Percentiles rank a stretch among this genome's conserved stretches.
phyloP scores from a whole-genome alignment of 2,113 vertebrate genomes.

The Bagarius yarrelli region DNA sequence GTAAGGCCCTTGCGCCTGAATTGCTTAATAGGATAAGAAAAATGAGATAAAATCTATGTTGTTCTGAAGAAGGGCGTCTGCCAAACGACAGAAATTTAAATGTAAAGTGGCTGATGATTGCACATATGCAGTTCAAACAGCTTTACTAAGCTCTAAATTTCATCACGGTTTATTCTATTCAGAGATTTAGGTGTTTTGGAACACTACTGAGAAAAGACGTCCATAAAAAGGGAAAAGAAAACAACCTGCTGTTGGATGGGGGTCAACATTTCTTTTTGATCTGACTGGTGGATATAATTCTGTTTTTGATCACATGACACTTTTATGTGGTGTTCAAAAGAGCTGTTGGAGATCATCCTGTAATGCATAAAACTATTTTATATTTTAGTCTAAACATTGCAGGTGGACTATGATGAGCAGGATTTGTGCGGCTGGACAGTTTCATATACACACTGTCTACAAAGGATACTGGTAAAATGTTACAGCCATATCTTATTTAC shows the following conservation, averaged over 20 bases:
- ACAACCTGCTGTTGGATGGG: slow-evolving; percentile 22
- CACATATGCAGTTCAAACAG: neutral
- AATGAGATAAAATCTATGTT: too few species aligned
- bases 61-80: too few species aligned
- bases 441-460: neutral
- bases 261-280: slow-evolving; percentile 11
- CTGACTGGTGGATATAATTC: neutral
- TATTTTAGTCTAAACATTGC: neutral
- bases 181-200: neutral
- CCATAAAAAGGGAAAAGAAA: neutral
- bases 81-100: neutral
- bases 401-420: neutral
- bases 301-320: neutral
- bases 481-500: neutral
- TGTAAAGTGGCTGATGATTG: neutral
- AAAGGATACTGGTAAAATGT: neutral
- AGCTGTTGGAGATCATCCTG: slow-evolving; percentile 16
- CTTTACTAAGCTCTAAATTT: neutral
- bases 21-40: too few species aligned
- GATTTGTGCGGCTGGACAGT: neutral
- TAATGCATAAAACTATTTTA: slow-evolving; percentile 2
- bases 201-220: neutral
- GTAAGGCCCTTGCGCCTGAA: too few species aligned
- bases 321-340: neutral
- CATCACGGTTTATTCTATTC: neutral